phyloP scores from a whole-genome alignment of 1,140 invertebrate genomes.

The Pseudobourletiella spinata region DNA sequence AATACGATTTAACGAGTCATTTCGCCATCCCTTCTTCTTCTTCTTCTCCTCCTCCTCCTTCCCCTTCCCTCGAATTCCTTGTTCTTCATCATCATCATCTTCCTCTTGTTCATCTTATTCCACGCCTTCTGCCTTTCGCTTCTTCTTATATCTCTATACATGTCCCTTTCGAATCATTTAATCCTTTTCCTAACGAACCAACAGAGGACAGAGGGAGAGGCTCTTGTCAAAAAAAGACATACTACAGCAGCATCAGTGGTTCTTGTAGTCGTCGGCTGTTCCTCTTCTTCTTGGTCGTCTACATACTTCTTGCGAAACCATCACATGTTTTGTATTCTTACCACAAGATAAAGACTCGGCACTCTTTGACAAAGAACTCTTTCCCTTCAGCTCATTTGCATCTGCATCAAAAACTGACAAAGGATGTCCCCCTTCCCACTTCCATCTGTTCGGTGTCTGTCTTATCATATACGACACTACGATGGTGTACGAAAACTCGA shows the following conservation, averaged over 20 bases:
- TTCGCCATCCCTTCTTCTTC: conserved; percentile 26
- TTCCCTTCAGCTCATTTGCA: conserved; percentile 6
- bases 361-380: conserved; percentile 9
- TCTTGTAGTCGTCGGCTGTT: neutral
- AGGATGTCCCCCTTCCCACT: too few relatives aligned
- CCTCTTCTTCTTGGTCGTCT: neutral
- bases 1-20: conserved; percentile 37
- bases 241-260: too few relatives aligned
- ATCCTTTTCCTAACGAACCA: conserved; percentile 11
- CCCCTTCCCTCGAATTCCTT: neutral
- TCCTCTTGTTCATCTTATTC: neutral
- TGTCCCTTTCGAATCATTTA: conserved; percentile 21
- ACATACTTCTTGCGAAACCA: too few relatives aligned
- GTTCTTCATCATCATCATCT: conserved; percentile 8
- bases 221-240: too few relatives aligned
- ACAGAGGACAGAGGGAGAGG: too few relatives aligned
- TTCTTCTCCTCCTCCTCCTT: neutral
- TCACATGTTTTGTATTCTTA: neutral
- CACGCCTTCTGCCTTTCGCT: neutral
- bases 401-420: conserved; percentile 1
- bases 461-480: too few relatives aligned
- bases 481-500: too few relatives aligned
- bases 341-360: neutral
- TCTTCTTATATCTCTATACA: neutral
- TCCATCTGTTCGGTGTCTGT: too few relatives aligned